A percentile compares a stretch with the other conserved stretches of the same genome.
Evolutionary conservation across 1,140 invertebrate genomes (phyloP).

Genomic region (Caenorhabditis latens): DNA sequence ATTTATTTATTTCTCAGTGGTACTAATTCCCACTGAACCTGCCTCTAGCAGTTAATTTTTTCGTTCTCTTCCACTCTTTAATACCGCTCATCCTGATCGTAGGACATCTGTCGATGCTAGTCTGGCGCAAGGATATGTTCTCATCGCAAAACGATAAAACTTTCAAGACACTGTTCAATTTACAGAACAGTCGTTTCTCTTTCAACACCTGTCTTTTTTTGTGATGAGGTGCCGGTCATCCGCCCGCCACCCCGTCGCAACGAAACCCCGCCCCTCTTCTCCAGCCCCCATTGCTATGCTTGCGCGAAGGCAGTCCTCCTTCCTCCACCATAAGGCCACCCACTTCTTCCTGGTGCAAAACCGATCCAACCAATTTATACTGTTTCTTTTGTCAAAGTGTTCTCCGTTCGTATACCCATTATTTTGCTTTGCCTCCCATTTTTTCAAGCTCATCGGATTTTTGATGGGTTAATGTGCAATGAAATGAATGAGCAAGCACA

Average conservation of each 20-base stretch:
- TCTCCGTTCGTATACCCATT: conserved; percentile 3
- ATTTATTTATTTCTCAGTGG: conserved; percentile 14
- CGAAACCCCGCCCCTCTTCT: conserved; percentile 12
- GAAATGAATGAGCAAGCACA: conserved; percentile 45
- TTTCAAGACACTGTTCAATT: conserved; percentile 48
- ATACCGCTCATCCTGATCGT: conserved; percentile 22
- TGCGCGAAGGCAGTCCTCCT: not conserved
- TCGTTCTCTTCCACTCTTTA: not conserved
- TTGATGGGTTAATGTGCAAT: conserved; percentile 55
- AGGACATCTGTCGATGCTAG: conserved; percentile 28
- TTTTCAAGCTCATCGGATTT: conserved; percentile 15
- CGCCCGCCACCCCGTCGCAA: not conserved
- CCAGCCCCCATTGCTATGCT: conserved; percentile 5
- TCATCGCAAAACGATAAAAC: conserved; percentile 31
- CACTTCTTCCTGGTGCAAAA: conserved; percentile 22
- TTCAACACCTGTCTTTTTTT: conserved; percentile 38
- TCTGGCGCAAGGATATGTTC: not conserved
- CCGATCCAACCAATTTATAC: not conserved
- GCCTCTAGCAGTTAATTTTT: conserved; percentile 48
- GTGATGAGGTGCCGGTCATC: conserved; percentile 33
- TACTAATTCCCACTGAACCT: conserved; percentile 52
- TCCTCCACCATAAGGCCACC: conserved; percentile 11
- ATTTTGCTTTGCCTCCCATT: not conserved
- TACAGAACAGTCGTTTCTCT: conserved; percentile 10
- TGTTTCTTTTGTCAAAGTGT: not conserved